Percentiles rank a stretch among this genome's conserved stretches.
These are phyloP conservation scores for Scaptomyza tumidula DNA, from an alignment of 2,888 invertebrate genomes.

Conservation along the genomic window DNA sequence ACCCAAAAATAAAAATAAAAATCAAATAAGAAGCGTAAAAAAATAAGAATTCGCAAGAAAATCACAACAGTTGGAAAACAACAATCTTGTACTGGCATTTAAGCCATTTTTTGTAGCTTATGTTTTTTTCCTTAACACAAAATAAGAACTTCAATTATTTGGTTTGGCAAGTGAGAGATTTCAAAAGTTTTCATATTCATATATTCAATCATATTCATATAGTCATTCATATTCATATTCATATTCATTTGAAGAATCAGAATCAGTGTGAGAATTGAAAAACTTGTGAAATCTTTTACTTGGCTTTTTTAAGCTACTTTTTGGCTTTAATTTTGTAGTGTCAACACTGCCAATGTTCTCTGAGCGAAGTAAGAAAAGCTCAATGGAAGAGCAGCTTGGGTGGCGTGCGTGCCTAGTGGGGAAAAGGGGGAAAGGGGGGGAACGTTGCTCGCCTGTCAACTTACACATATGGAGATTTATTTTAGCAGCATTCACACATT, in stretches of 20 bases:
- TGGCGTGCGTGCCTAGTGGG: not conserved
- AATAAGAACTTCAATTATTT: no score
- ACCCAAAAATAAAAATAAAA: constrained; percentile 16
- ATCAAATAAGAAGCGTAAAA: not conserved
- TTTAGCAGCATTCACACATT: constrained; percentile 45
- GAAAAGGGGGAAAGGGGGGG: not conserved
- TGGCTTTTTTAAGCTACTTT: no score
- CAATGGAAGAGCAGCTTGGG: not conserved
- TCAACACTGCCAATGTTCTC: constrained; percentile 22
- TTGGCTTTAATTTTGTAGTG: not conserved
- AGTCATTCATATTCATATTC: no score
- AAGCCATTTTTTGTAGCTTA: no score
- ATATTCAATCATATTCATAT: no score
- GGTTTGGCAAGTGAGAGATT: no score
- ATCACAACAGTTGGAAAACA: constrained; percentile 9
- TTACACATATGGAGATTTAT: constrained; percentile 78
- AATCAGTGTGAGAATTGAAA: no score
- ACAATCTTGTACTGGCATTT: constrained; percentile 2
- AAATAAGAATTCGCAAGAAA: constrained; percentile 10
- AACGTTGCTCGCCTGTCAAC: constrained; percentile 56
- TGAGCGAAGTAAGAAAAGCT: no score
- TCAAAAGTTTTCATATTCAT: no score
- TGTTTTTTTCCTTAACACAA: no score
- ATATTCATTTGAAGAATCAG: no score
- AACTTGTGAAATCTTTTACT: no score